phyloP scores from a whole-genome alignment of 2,888 invertebrate genomes.

The Amphipyra tragopoginis region DNA sequence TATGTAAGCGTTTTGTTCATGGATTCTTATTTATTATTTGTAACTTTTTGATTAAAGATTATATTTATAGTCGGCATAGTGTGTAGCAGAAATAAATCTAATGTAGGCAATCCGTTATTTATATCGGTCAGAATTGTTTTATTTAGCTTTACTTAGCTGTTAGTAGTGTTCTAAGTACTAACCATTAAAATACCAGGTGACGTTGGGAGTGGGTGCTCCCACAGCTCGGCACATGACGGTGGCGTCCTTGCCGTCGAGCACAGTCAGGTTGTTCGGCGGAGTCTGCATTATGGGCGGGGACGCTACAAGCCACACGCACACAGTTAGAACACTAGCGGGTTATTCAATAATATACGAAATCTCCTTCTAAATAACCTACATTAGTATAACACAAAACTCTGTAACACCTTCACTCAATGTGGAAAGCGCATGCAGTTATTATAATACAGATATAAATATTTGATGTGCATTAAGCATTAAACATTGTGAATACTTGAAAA shows the following conservation, averaged over 20 bases:
- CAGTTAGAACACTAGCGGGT: constrained; percentile 74
- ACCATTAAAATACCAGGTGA: constrained; percentile 98
- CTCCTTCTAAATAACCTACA: constrained; percentile 7
- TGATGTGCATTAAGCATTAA: neutral
- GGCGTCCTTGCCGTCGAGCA: constrained; percentile 97
- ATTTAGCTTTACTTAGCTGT: neutral
- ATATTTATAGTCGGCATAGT: too few species aligned
- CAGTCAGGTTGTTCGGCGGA: constrained; percentile 96
- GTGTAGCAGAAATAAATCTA: too few species aligned
- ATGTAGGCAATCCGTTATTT: too few species aligned
- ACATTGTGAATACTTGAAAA: neutral
- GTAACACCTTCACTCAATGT: constrained; percentile 18
- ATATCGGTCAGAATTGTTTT: neutral
- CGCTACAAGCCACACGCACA: constrained; percentile 92
- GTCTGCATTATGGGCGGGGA: constrained; percentile 96
- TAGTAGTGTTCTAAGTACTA: constrained; percentile 70
- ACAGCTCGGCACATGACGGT: constrained; percentile 96
- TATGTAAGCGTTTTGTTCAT: too few species aligned
- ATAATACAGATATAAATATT: constrained; percentile 3
- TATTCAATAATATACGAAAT: constrained; percentile 33
- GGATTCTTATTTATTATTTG: too few species aligned
- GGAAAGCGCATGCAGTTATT: constrained; percentile 51
- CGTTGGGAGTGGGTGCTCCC: constrained; percentile 97
- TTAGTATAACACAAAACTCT: constrained; percentile 42
- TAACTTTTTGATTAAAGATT: too few species aligned